Evolutionary conservation across 2,888 invertebrate species (phyloP), one percentile per base, ranked within the genome.

Genomic region (Lasioglossum zephyrum): DNA sequence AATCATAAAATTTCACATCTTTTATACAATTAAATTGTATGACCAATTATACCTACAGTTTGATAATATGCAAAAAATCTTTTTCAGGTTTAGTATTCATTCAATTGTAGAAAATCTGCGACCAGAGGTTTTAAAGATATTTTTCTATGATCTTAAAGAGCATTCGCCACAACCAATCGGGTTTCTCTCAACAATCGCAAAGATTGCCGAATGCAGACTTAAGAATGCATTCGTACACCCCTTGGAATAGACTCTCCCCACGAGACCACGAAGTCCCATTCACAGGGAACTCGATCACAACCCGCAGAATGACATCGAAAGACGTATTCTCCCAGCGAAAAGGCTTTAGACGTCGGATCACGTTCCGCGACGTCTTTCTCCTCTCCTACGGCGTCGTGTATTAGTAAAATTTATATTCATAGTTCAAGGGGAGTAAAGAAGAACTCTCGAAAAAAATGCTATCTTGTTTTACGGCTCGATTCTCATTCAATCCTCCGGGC

Each of bases 361-460:
- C 39, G 69, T 69, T 39, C 66, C 39, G 9, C 66, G 66, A 18
- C 66, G 4, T 69, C 66, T 39, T 69, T 9, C 39, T 66, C 22
- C 36, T 66, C 18, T 22, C 22, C 63, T 9, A 4, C 66, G 0
- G 36, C 66, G 22, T 39, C 39, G 18, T 39, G 66, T 69, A 69
- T 69, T 39, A 69, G 66, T 9, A 36, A 69, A 69, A 69, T 69
- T 69, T 69, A 69, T 69, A 69, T 69, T 69, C 69, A 69, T 69
- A 22, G 69, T 4, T 39, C 22, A 18, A 22, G 39, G 31, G 9
- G 22, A 39, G 22, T 1, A 39, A 9, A 39, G 9, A 36, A 8
- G 66, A 66, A 9, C 36, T 36, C 18, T 39, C 1, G 9, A 39
- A 22, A 36, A 69, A 69, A 69, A 22, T 63, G 63, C 16, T 39